Evolutionary conservation across 1,140 invertebrate species (phyloP), one percentile per base, ranked within the genome.

Genomic region (Subanguina moxae): DNA sequence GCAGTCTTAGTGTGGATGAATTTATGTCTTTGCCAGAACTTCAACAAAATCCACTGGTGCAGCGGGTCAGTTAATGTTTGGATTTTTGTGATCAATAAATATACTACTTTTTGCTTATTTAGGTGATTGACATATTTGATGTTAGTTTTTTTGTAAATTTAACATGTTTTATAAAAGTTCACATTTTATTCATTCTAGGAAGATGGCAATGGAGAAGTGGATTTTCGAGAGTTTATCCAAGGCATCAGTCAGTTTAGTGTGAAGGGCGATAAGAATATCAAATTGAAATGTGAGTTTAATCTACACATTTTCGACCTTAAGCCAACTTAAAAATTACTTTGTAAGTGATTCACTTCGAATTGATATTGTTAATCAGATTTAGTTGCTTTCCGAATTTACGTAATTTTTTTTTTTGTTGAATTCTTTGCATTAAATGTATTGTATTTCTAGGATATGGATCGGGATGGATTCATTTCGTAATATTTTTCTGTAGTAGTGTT

Each of bases 171-270:
- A 3, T 5, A 38, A 38, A 38, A 5, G 3, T 3, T 38, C 32
- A 38, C 3, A 5, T 11, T 38, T 3, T 38, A 38, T 38, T 5
- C 3, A 38, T 38, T 38, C 3, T 11, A 38, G 32, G 32, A 38
- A 38, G 82, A 83, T 66, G 82, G 83, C 11, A 83, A 83, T 66
- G 82, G 82, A 46, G 82, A 84, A 77, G 83, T 83, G 46, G 83
- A 84, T 64, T 83, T 83, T 61, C 79, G 78, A 76, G 83, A 83
- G 63, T 83, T 84, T 66, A 84, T 84, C 43, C 83, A 83, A 72
- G 83, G 82, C 21, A 83, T 83, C 48, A 83, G 80, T 23, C 83
- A 83, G 65, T 83, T 83, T 62, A 83, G 80, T 67, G 83, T 84
- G n/a, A 84, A 84, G 68, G 83, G 83, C 42, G 83, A 84, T 67